phyloP scores from a whole-genome alignment of 2,888 invertebrate species.

The Lagria hirta region DNA sequence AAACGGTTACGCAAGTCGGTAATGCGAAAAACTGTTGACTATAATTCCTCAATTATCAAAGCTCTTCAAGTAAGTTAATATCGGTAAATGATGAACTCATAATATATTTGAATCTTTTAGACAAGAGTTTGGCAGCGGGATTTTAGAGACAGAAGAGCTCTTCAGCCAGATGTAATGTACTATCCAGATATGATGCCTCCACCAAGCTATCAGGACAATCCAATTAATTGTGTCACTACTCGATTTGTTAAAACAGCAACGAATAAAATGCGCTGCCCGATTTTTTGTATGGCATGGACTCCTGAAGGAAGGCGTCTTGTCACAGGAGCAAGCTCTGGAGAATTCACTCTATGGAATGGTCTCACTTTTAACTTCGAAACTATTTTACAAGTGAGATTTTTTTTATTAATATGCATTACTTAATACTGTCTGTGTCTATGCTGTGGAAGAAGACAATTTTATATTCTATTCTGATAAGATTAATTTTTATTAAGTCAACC shows the following conservation, averaged over 20 bases:
- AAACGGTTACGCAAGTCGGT: slow-evolving; percentile 94
- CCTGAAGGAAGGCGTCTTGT: slow-evolving; percentile 97
- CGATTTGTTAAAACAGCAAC: slow-evolving; percentile 98
- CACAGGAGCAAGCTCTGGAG: slow-evolving; percentile 98
- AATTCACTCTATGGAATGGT: slow-evolving; percentile 99
- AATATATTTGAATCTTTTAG: slow-evolving; percentile 56
- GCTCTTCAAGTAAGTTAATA: slow-evolving; percentile 73
- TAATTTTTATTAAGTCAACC: too few relatives aligned
- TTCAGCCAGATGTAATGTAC: slow-evolving; percentile 96
- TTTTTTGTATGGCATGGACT: slow-evolving; percentile 99
- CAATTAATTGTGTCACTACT: slow-evolving; percentile 93
- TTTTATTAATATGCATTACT: slow-evolving; percentile 9
- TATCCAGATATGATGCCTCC: slow-evolving; percentile 93
- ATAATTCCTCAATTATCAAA: slow-evolving; percentile 92
- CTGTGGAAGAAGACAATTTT: too few relatives aligned
- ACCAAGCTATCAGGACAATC: slow-evolving; percentile 89
- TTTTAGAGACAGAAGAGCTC: slow-evolving; percentile 79
- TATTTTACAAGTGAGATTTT: slow-evolving; percentile 82
- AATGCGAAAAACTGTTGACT: slow-evolving; percentile 97
- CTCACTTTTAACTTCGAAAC: slow-evolving; percentile 99
- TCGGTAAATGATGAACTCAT: neutral
- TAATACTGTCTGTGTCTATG: too few relatives aligned
- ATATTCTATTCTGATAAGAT: too few relatives aligned
- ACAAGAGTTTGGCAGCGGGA: slow-evolving; percentile 95
- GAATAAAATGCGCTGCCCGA: slow-evolving; percentile 99